Base-by-base conservation (phyloP, 2,888 invertebrate genomes). In the Hipparchia semele region DNA sequence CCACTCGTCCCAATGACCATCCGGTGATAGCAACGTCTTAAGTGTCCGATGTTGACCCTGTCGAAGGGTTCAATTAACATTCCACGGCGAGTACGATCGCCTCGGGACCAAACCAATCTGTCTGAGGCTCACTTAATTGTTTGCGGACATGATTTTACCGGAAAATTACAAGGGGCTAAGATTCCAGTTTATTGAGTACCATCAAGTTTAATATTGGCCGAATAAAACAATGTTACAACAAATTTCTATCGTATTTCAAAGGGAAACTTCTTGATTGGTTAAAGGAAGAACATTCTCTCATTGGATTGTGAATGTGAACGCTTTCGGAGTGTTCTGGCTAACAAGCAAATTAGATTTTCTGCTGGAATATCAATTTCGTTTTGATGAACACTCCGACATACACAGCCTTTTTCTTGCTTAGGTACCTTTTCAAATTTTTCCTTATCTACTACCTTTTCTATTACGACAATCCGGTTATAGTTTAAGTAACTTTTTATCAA, bases 131-230 rank as follows among this genome's bases (percentile, higher is more conserved):
- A 82, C 83, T 86, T 90, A 89, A 91, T 91, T 90, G 91, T 91
- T 91, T 90, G 89, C 87, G 84, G 85, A 88, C 88, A 89, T 86
- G 88, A 89, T 89, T 90, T 88, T 89, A 89, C 89, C 79, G 73
- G 78, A 75, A 75, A 75, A 77, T 75, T 75, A 75, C 70, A 70
- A 73, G 72, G 56, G 58, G 66, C 68, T 54, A 71, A 75, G 73
- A 77, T 75, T 70, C 65, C 72, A 72, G 68, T 73, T 54, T 56
- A 67, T 51, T 58, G 56, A 71, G 62, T 69, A 64, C 58, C 60
- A 61, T 70, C 58, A 59, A 72, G 39, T 73, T 68, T 69, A 70
- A 74, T 75, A 73, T 70, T n/a, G 56, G 68, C 62, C 46, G 60
- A 70, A 68, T 60, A 58, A 75, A 72, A 72, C 59, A 70, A 74